Percentiles rank a stretch among this genome's conserved stretches.
Conservation (phyloP, 35 echinoderm and acorn worm species). For the Nesometra sesokonis region DNA sequence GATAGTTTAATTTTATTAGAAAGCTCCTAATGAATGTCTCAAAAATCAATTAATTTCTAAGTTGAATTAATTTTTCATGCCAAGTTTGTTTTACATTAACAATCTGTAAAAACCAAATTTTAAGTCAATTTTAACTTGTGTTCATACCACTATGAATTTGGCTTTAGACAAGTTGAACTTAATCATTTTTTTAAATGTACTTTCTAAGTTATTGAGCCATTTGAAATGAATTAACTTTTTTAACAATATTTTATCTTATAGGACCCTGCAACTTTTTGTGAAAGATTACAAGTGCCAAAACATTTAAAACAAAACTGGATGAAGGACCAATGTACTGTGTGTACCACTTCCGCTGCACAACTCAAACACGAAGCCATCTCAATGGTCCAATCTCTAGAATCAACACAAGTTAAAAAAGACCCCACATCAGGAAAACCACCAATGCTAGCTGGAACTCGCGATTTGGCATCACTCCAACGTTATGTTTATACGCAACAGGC, state of each 20-base stretch:
- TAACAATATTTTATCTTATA: not conserved
- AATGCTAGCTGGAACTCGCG: constrained; percentile 56
- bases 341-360: constrained; percentile 60
- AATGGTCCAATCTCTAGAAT: constrained; percentile 92
- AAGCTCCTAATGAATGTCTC: too few relatives aligned
- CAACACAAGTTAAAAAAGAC: constrained; percentile 47
- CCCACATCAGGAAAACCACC: constrained; percentile 38
- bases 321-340: constrained; percentile 75
- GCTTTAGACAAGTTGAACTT: too few relatives aligned
- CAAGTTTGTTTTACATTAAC: too few relatives aligned
- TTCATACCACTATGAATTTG: too few relatives aligned
- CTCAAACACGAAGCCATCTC: constrained; percentile 77
- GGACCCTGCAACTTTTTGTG: constrained; percentile 79
- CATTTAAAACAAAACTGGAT: constrained; percentile 76
- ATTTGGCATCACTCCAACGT: constrained; percentile 72
- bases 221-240: not conserved
- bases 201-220: not conserved
- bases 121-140: too few relatives aligned
- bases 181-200: too few relatives aligned
- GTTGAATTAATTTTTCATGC: too few relatives aligned
- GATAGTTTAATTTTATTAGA: too few relatives aligned
- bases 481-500: constrained; percentile 87
- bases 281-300: constrained; percentile 69
- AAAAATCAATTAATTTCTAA: too few relatives aligned
- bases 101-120: too few relatives aligned